Evolutionary conservation across 1,140 invertebrate genomes (phyloP).

Genomic region (Euwallacea fornicatus): DNA sequence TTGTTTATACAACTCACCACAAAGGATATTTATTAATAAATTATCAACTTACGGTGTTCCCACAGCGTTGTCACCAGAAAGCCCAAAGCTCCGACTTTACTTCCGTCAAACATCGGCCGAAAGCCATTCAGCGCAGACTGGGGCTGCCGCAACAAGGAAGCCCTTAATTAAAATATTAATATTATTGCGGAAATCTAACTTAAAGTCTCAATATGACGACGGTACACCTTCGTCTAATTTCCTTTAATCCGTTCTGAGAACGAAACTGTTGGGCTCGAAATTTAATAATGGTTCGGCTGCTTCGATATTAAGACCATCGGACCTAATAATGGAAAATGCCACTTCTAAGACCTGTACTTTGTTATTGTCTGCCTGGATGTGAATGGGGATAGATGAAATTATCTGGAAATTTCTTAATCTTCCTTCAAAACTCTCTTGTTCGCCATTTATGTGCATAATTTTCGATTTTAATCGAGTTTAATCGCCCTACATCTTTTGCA

Average conservation of each 20-base stretch:
- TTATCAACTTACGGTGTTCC: no score
- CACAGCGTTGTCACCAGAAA: conserved; percentile 3
- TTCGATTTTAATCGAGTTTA: no score
- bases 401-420: no score
- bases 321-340: not conserved
- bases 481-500: no score
- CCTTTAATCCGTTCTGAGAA: conserved; percentile 22
- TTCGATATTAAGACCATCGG: not conserved
- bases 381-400: no score
- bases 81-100: not conserved
- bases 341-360: no score
- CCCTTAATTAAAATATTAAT: conserved; percentile 32
- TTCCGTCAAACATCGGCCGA: conserved; percentile 18
- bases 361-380: no score
- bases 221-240: conserved; percentile 32
- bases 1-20: no score
- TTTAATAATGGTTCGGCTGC: conserved; percentile 17
- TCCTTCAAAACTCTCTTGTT: no score
- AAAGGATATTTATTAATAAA: no score
- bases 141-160: conserved; percentile 23
- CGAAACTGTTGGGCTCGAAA: conserved; percentile 13
- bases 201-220: conserved; percentile 27
- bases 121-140: conserved; percentile 3
- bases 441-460: no score
- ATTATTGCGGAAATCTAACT: conserved; percentile 30